Conservation (phyloP, 2,113 vertebrate genomes). For the Columba janthina region DNA sequence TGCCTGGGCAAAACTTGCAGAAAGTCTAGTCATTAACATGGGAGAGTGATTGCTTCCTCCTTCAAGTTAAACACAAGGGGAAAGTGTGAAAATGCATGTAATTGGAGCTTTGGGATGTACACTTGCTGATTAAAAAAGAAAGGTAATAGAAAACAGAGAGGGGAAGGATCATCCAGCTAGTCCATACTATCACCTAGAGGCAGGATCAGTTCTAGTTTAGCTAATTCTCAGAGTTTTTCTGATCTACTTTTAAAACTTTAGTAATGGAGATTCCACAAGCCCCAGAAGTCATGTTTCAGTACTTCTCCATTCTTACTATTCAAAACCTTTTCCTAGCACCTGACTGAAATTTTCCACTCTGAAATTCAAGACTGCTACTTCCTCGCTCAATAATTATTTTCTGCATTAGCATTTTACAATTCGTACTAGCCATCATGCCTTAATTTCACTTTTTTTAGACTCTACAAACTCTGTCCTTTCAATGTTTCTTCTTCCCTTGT, state of each 20-base stretch:
- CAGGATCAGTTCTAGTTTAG: background rate
- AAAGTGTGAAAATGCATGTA: background rate
- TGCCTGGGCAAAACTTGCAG: background rate
- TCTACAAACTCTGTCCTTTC: background rate
- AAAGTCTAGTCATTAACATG: background rate
- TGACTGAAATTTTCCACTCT: background rate
- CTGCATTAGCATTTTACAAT: background rate
- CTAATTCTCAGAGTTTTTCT: background rate
- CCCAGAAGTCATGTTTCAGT: background rate
- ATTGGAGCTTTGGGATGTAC: background rate
- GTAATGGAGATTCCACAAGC: background rate
- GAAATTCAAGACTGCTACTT: background rate
- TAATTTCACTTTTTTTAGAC: background rate
- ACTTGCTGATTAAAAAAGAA: background rate
- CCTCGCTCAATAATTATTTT: background rate
- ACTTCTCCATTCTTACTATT: background rate
- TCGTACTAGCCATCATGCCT: background rate
- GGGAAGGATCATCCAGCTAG: background rate
- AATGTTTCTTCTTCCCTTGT: background rate
- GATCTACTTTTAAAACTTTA: constrained; percentile 30
- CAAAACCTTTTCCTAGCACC: background rate
- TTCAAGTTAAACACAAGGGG: background rate
- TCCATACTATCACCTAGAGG: background rate
- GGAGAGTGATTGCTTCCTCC: background rate
- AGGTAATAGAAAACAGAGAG: background rate